phyloP scores from a whole-genome alignment of 2,797 vertebrate species.

The Ambastaia sidthimunki region DNA sequence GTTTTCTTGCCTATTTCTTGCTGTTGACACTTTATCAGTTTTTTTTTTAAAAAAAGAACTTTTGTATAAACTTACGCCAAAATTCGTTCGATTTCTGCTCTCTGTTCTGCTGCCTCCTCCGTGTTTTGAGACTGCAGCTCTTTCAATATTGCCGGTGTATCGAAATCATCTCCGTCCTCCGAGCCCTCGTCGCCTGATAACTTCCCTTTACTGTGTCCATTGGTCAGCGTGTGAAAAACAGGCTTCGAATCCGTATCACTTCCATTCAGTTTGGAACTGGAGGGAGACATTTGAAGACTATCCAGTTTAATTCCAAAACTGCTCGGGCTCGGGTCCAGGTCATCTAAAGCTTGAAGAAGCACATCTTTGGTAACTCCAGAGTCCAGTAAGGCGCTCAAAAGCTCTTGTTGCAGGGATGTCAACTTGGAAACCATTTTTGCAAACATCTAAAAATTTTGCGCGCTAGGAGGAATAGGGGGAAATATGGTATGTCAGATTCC shows the following conservation, averaged over 20 bases:
- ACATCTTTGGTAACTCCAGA: slow-evolving; percentile 91
- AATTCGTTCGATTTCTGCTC: slow-evolving; percentile 95
- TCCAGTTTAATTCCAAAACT: slow-evolving; percentile 92
- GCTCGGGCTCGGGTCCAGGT: slow-evolving; percentile 85
- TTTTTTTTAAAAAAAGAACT: neutral
- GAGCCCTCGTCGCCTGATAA: slow-evolving; percentile 95
- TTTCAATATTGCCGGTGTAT: slow-evolving; percentile 94
- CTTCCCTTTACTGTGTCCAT: slow-evolving; percentile 89
- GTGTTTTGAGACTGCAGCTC: slow-evolving; percentile 96
- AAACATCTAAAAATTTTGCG: slow-evolving; percentile 73
- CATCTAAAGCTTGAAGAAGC: slow-evolving; percentile 92
- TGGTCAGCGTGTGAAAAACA: slow-evolving; percentile 88
- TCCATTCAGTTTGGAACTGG: slow-evolving; percentile 74
- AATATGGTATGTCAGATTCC: slow-evolving; percentile 47
- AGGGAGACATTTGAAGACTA: slow-evolving; percentile 85
- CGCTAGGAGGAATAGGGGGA: slow-evolving; percentile 39
- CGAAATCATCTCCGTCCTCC: slow-evolving; percentile 96
- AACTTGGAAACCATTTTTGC: slow-evolving; percentile 95
- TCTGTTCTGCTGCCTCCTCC: slow-evolving; percentile 94
- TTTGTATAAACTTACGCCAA: slow-evolving; percentile 81
- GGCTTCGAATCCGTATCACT: slow-evolving; percentile 85
- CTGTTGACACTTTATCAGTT: neutral
- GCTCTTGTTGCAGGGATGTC: slow-evolving; percentile 95
- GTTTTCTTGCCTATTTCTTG: neutral
- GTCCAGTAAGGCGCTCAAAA: slow-evolving; percentile 91